Percentiles rank a stretch among this genome's conserved stretches.
These are phyloP conservation scores for Sturnus vulgaris DNA, from an alignment of 2,113 vertebrate species.

Conservation along the genomic window DNA sequence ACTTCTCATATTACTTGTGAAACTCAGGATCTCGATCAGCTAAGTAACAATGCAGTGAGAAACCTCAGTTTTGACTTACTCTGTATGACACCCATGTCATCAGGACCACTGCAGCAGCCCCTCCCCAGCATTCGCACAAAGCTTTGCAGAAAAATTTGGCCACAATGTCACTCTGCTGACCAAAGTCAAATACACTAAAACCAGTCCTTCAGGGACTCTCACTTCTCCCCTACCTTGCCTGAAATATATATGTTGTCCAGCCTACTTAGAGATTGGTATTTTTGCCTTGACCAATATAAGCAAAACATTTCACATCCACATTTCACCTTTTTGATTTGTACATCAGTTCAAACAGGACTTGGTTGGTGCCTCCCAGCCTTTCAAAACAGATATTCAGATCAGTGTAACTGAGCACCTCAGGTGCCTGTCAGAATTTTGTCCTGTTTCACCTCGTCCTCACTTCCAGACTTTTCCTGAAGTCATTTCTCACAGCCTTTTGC, in stretches of 20 bases:
- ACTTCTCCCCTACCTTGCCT: not conserved
- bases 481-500: not conserved
- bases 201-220: not conserved
- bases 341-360: not conserved
- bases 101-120: not conserved
- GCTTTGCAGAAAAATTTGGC: not conserved
- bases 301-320: not conserved
- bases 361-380: not conserved
- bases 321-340: not conserved
- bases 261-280: not conserved
- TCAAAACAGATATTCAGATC: not conserved
- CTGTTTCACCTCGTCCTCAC: not conserved
- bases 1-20: not conserved
- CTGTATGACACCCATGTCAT: fast-evolving
- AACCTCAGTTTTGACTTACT: not conserved
- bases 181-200: not conserved
- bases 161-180: not conserved
- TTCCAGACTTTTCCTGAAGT: not conserved
- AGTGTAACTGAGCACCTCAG: not conserved
- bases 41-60: not conserved
- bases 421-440: not conserved
- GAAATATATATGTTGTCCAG: not conserved
- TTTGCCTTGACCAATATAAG: not conserved
- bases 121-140: not conserved
- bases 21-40: not conserved